A percentile compares a stretch with the other conserved stretches of the same genome.
Evolutionary conservation across 2,113 vertebrate genomes (phyloP).

Genomic region (Tamias sibiricus): DNA sequence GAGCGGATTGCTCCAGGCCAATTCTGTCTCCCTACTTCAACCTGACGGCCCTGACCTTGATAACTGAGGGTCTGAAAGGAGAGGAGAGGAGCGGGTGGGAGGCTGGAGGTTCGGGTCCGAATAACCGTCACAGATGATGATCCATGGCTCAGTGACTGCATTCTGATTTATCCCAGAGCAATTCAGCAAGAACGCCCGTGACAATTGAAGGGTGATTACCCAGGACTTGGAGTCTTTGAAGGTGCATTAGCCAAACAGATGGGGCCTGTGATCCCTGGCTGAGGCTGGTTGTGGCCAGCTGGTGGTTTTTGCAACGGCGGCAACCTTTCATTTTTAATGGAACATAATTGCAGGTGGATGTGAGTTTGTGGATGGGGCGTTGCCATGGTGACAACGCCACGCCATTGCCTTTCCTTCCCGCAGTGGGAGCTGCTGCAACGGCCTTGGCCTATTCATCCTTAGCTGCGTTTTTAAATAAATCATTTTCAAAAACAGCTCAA

Average conservation of each 20-base stretch:
- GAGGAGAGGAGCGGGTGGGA: background rate
- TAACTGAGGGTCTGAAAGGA: too few species aligned
- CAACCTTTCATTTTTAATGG: slow-evolving; percentile 19
- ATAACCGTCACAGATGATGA: background rate
- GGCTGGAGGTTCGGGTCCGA: rapidly evolving
- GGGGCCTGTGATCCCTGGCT: background rate
- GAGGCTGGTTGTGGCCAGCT: rapidly evolving
- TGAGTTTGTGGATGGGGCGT: background rate
- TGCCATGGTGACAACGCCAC: slow-evolving; percentile 51
- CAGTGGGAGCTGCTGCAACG: background rate
- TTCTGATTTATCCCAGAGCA: background rate
- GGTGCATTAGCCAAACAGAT: background rate
- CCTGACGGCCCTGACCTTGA: rapidly evolving
- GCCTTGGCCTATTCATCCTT: slow-evolving; percentile 18
- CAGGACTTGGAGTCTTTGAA: background rate
- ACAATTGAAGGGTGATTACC: background rate
- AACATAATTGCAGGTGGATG: background rate
- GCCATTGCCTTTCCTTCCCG: slow-evolving; percentile 44
- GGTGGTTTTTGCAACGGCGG: background rate
- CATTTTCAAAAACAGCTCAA: background rate
- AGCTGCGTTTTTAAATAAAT: background rate
- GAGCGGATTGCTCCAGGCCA: rapidly evolving
- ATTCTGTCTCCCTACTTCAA: rapidly evolving
- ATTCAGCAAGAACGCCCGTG: background rate
- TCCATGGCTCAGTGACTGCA: background rate